A percentile compares a stretch with the other conserved stretches of the same genome.
Evolutionary conservation across 2,797 vertebrate species (phyloP).

Genomic region (Cacajao melanocephalus): DNA sequence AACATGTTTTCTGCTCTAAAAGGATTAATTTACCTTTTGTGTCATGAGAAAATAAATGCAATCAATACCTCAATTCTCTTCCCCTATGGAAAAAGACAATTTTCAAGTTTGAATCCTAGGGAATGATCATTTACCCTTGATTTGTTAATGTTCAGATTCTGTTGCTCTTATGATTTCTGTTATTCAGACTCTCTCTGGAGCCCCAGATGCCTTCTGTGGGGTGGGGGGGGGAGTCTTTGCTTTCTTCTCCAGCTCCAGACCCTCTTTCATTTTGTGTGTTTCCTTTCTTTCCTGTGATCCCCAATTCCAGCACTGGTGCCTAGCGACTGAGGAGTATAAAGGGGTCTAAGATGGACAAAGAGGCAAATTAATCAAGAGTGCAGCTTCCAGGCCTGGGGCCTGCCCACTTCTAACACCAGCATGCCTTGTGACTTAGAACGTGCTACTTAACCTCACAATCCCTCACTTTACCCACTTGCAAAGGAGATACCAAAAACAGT

Average conservation of each 20-base stretch:
- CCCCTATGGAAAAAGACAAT: constrained; percentile 15
- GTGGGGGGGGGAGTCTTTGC: not conserved
- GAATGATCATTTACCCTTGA: constrained; percentile 2
- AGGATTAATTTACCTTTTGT: constrained; percentile 77
- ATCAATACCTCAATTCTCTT: constrained; percentile 68
- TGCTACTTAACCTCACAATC: not conserved
- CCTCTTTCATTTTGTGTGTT: not conserved
- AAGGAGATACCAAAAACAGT: not conserved
- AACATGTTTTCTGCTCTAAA: constrained; percentile 69
- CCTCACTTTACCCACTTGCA: not conserved
- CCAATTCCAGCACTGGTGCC: not conserved
- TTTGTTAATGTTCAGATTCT: not conserved
- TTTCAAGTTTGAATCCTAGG: not conserved
- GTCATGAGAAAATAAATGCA: constrained; percentile 75
- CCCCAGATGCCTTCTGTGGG: not conserved
- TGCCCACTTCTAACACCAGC: not conserved
- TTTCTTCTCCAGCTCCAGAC: not conserved
- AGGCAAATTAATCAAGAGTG: not conserved
- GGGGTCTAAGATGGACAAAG: not conserved
- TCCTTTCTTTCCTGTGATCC: not conserved
- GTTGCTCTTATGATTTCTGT: constrained; percentile 8
- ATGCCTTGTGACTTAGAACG: not conserved
- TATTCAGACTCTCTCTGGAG: not conserved
- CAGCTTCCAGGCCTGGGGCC: too few species aligned
- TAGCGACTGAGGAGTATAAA: not conserved